Base-by-base conservation (phyloP, 2,113 vertebrate species). In the Oriolus oriolus region DNA sequence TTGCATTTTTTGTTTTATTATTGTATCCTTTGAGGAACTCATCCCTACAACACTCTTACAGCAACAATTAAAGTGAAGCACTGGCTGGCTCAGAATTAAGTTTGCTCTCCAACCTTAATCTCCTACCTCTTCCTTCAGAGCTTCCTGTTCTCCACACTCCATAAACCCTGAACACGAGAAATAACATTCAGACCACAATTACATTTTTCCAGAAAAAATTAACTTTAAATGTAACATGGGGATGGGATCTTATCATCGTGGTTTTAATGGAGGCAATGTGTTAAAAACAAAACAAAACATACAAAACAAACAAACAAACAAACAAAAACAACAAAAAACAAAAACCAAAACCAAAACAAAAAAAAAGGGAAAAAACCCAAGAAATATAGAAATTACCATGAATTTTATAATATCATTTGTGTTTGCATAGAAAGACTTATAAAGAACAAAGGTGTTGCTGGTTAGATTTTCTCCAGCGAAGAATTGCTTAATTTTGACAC, bases 401-500 rank as follows among this genome's bases (percentile, higher is more conserved):
- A 39, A 35, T 81, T 90, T 86, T 60, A 64, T 37, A 30, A 11
- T 37, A 56, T 19, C 9, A 24, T 69, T 70, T 50, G 14, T 24
- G 1, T 19, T 42, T 31, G 4, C 16, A 39, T 45, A 45, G 66
- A 73, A 78, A 74, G 7, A 59, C 28, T 69, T 41, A 7, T 3
- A 47, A 57, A 90, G 33, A 83, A 35, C 20, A 42, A 21, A 84
- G 64, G 52, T 45, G 27, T 16, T 71, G 16, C 44, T 83, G 60
- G 37, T 63, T 65, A 59, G 41, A 56, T 81, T 53, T 90, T 87
- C 30, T 59, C 42, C 33, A 56, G 30, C 0, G 2, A 69, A 50
- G 17, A 85, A 81, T 15, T 71, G 12, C 59, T 94, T 78, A 39
- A 90, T 93, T 94, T 89, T 73, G 59, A 45, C 26, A 61, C 19